Base-by-base conservation (phyloP, 2,797 vertebrate species). In the Myiotriccus ornatus region DNA sequence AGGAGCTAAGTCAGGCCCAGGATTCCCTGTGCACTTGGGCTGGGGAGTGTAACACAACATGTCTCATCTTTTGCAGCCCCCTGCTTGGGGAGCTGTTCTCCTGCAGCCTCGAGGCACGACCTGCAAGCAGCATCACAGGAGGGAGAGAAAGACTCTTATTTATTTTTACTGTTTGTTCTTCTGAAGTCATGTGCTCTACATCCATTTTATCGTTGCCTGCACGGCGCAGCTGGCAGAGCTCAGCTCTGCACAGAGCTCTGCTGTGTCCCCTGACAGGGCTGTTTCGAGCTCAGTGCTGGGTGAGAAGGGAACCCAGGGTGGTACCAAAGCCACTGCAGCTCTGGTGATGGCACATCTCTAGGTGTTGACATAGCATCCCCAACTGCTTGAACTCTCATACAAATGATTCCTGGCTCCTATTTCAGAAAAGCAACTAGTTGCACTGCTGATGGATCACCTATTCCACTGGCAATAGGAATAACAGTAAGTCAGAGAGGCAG, bases 91-190 rank as follows among this genome's bases (percentile, higher is more conserved):
- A 91, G 68, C 46, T 49, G 46, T 64, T 88, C 74, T n/a, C 73
- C 34, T 62, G 52, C 70, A 87, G 84, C 78, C 83, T 71, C 25
- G 57, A 91, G 78, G 77, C 80, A 93, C 78, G 49, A 89, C 87
- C 52, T 79, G 70, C 60, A 77, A 82, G 78, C 70, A 80, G 84
- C 90, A 55, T 90, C 86, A 73, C 55, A 59, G 87, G 73, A 63
- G 50, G 49, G n/a, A 43, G 21, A 59, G 65, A 83, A 57, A 81
- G 79, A 65, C 1, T n/a, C 53, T 78, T 94, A 55, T 88, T 95
- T 95, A 81, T 96, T 93, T 93, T 95, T 94, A 63, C 80, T 93
- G 30, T 95, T 95, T 95, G 83, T 90, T 96, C 74, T 91, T 73
- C 76, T 47, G 39, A 70, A 90, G 77, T 95, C 91, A 94, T 93